Conservation (phyloP, 1,140 invertebrate species). For the Drosophila oshimai region DNA sequence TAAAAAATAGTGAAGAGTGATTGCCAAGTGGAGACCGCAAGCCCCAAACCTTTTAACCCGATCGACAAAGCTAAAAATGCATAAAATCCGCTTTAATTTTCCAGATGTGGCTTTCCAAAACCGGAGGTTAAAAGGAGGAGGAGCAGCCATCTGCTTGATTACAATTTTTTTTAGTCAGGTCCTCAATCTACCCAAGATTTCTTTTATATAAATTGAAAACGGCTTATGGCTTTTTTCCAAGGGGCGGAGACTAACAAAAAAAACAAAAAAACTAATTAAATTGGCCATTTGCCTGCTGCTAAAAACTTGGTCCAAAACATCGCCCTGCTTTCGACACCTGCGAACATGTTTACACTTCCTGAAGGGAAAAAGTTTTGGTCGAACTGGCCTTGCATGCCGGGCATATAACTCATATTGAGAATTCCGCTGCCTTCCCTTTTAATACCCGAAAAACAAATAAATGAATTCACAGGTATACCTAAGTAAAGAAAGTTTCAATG, state of each 20-base stretch:
- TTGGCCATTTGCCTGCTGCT: conserved; percentile 44
- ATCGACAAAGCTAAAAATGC: conserved; percentile 29
- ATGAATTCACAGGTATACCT: conserved; percentile 1
- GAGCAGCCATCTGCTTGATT: conserved; percentile 67
- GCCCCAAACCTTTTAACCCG: conserved; percentile 47
- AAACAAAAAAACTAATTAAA: conserved; percentile 55
- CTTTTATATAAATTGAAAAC: conserved; percentile 70
- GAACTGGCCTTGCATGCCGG: conserved; percentile 44
- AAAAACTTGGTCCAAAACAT: conserved; percentile 29
- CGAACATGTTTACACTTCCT: conserved; percentile 54
- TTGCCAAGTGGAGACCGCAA: conserved; percentile 12
- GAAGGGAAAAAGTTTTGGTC: conserved; percentile 28
- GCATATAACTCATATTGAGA: conserved; percentile 64
- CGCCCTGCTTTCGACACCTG: conserved; percentile 54
- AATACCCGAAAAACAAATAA: conserved; percentile 10
- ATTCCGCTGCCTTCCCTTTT: conserved; percentile 13
- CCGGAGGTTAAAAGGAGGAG: background rate
- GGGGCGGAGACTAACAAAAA: conserved; percentile 25
- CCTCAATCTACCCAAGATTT: conserved; percentile 18
- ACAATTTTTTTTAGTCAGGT: conserved; percentile 46
- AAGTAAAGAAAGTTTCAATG: conserved; percentile 17
- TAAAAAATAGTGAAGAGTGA: background rate
- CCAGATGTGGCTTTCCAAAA: conserved; percentile 47
- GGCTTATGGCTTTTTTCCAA: conserved; percentile 47
- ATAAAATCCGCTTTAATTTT: conserved; percentile 57